phyloP scores from a whole-genome alignment of 2,113 vertebrate genomes.

The Calcarius ornatus region DNA sequence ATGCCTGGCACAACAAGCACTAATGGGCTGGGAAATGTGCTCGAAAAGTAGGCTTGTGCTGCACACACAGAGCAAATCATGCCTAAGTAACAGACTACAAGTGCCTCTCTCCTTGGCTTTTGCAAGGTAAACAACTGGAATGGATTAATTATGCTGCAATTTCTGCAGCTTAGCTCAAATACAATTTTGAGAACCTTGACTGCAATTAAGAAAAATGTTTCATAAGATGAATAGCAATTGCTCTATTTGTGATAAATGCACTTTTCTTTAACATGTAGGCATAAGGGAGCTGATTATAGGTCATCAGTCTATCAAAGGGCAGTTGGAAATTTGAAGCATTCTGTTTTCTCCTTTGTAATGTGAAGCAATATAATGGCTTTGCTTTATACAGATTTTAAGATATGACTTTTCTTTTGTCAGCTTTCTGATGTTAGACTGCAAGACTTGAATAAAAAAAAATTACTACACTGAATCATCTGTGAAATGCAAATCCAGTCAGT shows the following conservation, averaged over 20 bases:
- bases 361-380: neutral
- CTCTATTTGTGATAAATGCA: conserved; percentile 1
- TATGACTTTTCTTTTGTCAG: neutral
- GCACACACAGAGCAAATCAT: neutral
- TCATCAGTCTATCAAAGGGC: neutral
- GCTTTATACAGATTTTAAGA: neutral
- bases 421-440: neutral
- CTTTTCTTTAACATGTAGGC: neutral
- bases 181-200: conserved; percentile 9
- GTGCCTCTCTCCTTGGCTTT: neutral
- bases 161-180: neutral
- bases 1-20: neutral
- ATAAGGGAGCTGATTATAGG: neutral
- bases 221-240: neutral
- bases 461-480: neutral
- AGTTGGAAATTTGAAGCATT: neutral
- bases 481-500: neutral
- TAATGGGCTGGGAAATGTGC: neutral
- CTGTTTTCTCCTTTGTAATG: neutral
- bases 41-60: neutral
- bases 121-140: neutral
- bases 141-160: conserved; percentile 6
- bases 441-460: neutral
- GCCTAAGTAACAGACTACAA: neutral
- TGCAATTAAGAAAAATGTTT: conserved; percentile 24